Evolutionary conservation across 2,888 invertebrate genomes (phyloP).

Genomic region (Eumerus sabulonum): DNA sequence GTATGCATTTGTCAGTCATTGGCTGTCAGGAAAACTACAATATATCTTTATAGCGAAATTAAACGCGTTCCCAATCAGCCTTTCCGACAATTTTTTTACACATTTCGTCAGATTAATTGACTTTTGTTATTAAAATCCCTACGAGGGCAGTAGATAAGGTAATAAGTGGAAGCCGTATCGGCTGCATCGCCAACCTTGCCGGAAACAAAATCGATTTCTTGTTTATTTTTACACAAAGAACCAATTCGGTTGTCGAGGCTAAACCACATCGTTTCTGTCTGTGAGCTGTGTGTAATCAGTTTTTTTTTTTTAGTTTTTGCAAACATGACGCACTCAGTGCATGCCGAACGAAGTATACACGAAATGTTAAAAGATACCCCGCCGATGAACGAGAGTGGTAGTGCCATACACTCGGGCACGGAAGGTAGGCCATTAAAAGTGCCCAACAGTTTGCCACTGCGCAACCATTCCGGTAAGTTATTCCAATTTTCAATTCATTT

Average conservation of each 20-base stretch:
- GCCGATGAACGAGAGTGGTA: slow-evolving; percentile 87
- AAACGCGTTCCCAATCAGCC: slow-evolving; percentile 41
- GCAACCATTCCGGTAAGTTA: slow-evolving; percentile 83
- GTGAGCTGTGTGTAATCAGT: slow-evolving; percentile 13
- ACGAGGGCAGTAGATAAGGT: slow-evolving; percentile 40
- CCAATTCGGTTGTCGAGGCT: slow-evolving; percentile 20
- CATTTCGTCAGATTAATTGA: slow-evolving; percentile 26
- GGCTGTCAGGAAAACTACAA: slow-evolving; percentile 63
- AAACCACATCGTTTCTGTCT: slow-evolving; percentile 33
- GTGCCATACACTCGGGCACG: slow-evolving; percentile 87
- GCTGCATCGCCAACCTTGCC: slow-evolving; percentile 4
- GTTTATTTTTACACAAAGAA: slow-evolving; percentile 60
- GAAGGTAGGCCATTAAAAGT: slow-evolving; percentile 84
- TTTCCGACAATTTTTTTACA: slow-evolving; percentile 48
- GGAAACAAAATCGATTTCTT: slow-evolving; percentile 68
- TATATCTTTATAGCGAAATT: slow-evolving; percentile 53
- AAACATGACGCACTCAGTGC: slow-evolving; percentile 74
- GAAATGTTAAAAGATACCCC: slow-evolving; percentile 93
- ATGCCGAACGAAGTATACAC: slow-evolving; percentile 82
- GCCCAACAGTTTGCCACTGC: slow-evolving; percentile 85
- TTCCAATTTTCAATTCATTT: slow-evolving; percentile 2
- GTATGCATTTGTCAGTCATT: slow-evolving; percentile 60
- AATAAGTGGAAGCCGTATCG: background rate
- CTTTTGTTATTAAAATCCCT: slow-evolving; percentile 19
- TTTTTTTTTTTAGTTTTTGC: slow-evolving; percentile 25